These are phyloP conservation scores for Papilio aristodemus DNA, from an alignment of 1,140 invertebrate species.

Conservation along the genomic window DNA sequence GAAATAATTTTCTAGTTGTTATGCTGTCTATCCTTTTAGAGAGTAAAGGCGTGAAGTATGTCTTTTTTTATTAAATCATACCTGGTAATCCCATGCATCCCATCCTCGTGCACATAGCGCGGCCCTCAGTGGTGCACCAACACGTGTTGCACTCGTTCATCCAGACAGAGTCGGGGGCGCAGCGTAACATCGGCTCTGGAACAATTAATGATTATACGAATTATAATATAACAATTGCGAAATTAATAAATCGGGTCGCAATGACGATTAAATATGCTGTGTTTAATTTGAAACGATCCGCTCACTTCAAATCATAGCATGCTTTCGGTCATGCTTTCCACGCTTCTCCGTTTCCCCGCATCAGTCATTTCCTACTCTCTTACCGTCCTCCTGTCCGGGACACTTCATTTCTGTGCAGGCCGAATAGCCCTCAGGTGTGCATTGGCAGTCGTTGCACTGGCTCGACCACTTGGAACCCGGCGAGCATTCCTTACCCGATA, in stretches of 20 bases:
- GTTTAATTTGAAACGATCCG: too few relatives aligned
- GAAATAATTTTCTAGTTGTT: too few relatives aligned
- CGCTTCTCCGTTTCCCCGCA: too few relatives aligned
- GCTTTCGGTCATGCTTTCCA: too few relatives aligned
- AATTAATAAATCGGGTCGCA: too few relatives aligned
- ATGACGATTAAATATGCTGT: too few relatives aligned
- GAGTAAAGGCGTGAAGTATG: too few relatives aligned
- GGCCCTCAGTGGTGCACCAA: conserved; percentile 46
- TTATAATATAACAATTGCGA: too few relatives aligned
- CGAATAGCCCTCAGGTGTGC: conserved; percentile 55
- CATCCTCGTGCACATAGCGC: conserved; percentile 47
- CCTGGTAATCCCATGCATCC: conserved; percentile 37
- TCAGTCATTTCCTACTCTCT: neutral
- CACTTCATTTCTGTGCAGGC: conserved; percentile 51
- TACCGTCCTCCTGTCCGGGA: conserved; percentile 47
- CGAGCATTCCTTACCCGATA: conserved; percentile 54
- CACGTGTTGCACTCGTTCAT: conserved; percentile 59
- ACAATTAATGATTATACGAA: neutral
- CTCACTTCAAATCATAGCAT: too few relatives aligned
- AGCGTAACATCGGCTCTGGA: conserved; percentile 43
- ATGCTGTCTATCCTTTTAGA: too few relatives aligned
- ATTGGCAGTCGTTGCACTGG: conserved; percentile 69
- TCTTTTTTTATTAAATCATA: too few relatives aligned
- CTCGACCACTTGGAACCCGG: conserved; percentile 64
- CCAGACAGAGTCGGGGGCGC: conserved; percentile 50